Evolutionary conservation across 2,888 invertebrate species (phyloP).

Genomic region (Pseudococcus jackbeardsleyi): DNA sequence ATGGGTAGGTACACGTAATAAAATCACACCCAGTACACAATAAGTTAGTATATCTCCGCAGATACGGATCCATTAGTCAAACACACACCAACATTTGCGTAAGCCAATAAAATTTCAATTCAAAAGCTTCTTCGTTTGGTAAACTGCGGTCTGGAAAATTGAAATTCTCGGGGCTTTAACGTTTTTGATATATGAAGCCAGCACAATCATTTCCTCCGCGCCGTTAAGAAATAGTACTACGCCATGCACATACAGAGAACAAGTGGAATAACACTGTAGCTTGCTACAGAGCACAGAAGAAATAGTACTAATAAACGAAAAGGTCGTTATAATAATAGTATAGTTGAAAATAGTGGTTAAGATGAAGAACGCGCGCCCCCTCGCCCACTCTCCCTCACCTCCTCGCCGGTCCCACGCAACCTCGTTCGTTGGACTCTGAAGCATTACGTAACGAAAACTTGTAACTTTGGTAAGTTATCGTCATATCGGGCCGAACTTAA

Average conservation of each 20-base stretch:
- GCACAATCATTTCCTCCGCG: constrained; percentile 59
- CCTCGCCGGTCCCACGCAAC: neutral
- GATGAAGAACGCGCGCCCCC: constrained; percentile 43
- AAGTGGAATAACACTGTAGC: neutral
- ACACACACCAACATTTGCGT: neutral
- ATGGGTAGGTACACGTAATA: too few relatives aligned
- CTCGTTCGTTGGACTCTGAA: neutral
- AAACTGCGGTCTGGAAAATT: constrained; percentile 45
- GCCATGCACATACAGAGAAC: neutral
- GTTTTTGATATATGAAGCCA: constrained; percentile 62
- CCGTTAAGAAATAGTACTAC: constrained; percentile 55
- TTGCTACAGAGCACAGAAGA: constrained; percentile 6
- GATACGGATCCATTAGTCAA: constrained; percentile 4
- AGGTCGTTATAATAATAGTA: constrained; percentile 64
- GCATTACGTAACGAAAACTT: constrained; percentile 53
- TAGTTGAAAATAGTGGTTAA: constrained; percentile 57
- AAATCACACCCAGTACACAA: too few relatives aligned
- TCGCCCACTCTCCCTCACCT: too few relatives aligned
- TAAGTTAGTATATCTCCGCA: neutral
- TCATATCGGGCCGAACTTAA: constrained; percentile 63
- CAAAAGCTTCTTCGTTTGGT: constrained; percentile 23
- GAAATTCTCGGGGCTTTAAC: constrained; percentile 59
- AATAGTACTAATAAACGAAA: constrained; percentile 64
- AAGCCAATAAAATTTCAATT: constrained; percentile 32
- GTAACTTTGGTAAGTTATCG: constrained; percentile 63